These are phyloP conservation scores for Anthoscopus minutus DNA, from an alignment of 2,113 vertebrate genomes.

Conservation along the genomic window DNA sequence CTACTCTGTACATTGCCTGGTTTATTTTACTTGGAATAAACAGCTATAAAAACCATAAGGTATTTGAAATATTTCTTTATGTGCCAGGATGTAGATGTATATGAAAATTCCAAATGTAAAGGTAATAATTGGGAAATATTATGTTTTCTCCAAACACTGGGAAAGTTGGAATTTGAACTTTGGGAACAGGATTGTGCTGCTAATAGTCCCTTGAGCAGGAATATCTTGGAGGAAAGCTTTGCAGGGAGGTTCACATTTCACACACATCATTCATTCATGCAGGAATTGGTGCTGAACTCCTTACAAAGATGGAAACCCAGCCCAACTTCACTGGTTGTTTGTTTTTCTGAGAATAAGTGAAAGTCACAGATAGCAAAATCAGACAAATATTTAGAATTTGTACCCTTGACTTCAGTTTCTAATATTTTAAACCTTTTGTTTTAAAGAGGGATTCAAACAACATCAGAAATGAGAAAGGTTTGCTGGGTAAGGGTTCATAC, in stretches of 20 bases:
- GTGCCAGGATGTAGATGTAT: background rate
- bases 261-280: background rate
- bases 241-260: background rate
- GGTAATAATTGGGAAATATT: background rate
- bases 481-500: background rate
- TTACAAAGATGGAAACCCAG: background rate
- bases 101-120: background rate
- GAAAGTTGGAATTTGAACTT: background rate
- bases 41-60: background rate
- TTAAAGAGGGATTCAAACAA: background rate
- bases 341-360: background rate
- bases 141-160: background rate
- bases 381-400: background rate
- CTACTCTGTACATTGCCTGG: background rate
- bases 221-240: background rate
- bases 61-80: background rate
- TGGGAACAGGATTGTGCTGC: background rate
- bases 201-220: background rate
- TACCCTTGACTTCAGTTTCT: background rate
- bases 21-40: background rate
- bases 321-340: rapidly evolving
- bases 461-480: background rate
- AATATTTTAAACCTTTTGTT: background rate
- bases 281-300: background rate
- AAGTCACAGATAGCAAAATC: background rate